Conservation (phyloP, 2,888 invertebrate species). For the Poecilus cupreus region DNA sequence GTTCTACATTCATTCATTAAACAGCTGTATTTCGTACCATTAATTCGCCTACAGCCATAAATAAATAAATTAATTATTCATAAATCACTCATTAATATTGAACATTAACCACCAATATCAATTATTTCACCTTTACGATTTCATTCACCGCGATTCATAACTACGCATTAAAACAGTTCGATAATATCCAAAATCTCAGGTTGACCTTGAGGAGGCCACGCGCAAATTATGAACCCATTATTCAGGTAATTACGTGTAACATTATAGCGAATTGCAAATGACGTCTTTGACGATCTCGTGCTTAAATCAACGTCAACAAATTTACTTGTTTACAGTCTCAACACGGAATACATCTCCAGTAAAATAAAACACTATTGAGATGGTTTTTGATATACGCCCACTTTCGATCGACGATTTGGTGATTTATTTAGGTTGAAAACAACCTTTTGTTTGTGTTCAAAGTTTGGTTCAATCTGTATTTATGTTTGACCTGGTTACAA, state of each 20-base stretch:
- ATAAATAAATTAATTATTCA: not conserved
- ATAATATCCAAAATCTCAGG: slow-evolving; percentile 1
- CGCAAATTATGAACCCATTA: not conserved
- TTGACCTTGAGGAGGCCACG: not conserved
- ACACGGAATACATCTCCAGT: not conserved
- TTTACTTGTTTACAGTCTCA: not conserved
- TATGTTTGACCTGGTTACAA: not conserved
- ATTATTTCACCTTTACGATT: not conserved
- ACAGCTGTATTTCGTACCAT: too few species aligned
- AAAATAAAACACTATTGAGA: not conserved
- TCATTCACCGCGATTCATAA: too few species aligned
- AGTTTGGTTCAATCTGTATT: not conserved
- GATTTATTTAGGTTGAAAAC: not conserved
- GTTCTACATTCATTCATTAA: too few species aligned
- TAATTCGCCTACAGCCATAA: too few species aligned
- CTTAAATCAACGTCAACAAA: not conserved
- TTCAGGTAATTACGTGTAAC: slow-evolving; percentile 23
- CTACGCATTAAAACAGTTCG: not conserved
- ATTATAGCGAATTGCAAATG: not conserved
- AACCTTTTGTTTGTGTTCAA: not conserved
- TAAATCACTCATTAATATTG: not conserved
- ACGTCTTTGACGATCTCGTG: not conserved
- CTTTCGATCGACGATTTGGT: not conserved
- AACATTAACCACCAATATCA: not conserved
- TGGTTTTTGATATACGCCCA: not conserved